Evolutionary conservation across 2,888 invertebrate species (phyloP), one percentile per base, ranked within the genome.

Genomic region (Drosophila borborema): DNA sequence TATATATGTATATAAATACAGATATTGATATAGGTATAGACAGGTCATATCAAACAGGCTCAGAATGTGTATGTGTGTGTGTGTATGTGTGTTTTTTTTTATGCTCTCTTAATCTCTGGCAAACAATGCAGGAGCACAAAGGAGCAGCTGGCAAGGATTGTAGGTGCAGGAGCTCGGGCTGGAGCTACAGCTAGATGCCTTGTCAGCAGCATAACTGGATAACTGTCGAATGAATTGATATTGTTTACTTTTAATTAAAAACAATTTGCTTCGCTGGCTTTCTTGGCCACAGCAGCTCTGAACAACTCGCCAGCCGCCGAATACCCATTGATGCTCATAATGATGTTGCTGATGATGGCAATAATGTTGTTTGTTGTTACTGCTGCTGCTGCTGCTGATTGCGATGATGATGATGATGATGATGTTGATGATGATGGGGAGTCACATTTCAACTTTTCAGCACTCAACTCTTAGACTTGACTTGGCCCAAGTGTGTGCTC

Each of bases 191-290:
- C 36, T 46, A 4, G 61, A 31, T 46, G 70, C 82, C 59, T 66
- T 80, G 84, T 82, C 80, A 82, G 82, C 84, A 86, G 72, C 73
- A 86, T 86, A 88, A 85, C 85, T 83, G 87, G 87, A 87, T 87
- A 88, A 87, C 87, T 87, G 87, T 87, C 87, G 87, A 88, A 87
- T 83, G 89, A 86, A 88, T 82, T 87, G 89, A 87, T 86, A 86
- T 89, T 87, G 87, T 87, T 88, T 88, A 81, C 86, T 88, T 87
- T 87, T 87, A 87, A 87, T 87, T 87, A 87, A 87, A 87, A 87
- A 86, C 87, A 87, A 85, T 87, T 87, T 87, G 87, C 87, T 88
- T 85, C 87, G 87, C 85, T 88, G 81, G 83, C 81, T 81, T 85
- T 77, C 86, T 79, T 80, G 85, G 85, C 83, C 82, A 74, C 60